Conservation (phyloP, 2,797 vertebrate species). For the Hippopotamyrus pictus region DNA sequence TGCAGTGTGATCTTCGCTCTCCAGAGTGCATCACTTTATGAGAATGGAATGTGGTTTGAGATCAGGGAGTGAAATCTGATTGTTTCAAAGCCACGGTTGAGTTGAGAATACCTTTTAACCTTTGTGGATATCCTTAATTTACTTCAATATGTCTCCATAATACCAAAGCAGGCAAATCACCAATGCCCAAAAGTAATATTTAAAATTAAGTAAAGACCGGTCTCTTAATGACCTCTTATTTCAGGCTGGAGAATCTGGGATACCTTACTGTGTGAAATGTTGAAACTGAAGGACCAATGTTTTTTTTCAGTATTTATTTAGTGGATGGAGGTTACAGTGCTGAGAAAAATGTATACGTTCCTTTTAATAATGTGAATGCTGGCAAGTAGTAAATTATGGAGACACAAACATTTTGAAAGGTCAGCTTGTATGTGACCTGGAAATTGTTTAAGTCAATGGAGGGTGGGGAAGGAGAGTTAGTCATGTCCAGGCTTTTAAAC, state of each 20-base stretch:
- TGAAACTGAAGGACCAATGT: background rate
- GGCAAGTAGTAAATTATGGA: background rate
- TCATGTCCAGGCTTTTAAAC: background rate
- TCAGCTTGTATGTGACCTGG: background rate
- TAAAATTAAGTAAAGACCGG: background rate
- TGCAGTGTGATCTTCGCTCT: background rate
- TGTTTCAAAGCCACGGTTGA: background rate
- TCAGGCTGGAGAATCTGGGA: background rate
- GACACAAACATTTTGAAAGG: background rate
- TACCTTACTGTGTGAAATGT: background rate
- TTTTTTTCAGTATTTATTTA: background rate
- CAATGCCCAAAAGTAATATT: background rate
- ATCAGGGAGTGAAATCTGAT: background rate
- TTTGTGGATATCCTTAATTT: slow-evolving; percentile 7
- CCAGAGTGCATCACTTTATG: background rate
- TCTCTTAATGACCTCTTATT: background rate
- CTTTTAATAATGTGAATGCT: background rate
- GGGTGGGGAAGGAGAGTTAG: background rate
- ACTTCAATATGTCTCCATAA: background rate
- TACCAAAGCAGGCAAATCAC: background rate
- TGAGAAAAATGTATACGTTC: background rate
- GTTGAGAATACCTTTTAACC: background rate
- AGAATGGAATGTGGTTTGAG: background rate
- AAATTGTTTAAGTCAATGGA: slow-evolving; percentile 7
- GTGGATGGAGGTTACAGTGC: background rate